These are phyloP conservation scores for Schrankia costaestrigalis DNA, from an alignment of 2,888 invertebrate genomes.

Conservation along the genomic window DNA sequence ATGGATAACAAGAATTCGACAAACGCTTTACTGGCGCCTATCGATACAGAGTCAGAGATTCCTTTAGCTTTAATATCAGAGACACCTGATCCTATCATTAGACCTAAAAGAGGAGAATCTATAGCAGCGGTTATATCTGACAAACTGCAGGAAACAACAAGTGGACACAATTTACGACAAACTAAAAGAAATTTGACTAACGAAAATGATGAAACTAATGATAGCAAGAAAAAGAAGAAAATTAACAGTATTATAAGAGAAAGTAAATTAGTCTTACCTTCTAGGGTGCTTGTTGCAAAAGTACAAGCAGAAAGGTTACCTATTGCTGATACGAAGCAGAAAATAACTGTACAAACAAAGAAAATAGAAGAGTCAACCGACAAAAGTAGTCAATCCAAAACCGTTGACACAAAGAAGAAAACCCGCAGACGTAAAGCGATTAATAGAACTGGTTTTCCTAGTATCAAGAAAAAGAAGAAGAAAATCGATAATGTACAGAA, in stretches of 20 bases:
- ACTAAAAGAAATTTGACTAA: constrained; percentile 64
- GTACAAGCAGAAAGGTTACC: constrained; percentile 62
- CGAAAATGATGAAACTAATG: constrained; percentile 61
- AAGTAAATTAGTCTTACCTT: constrained; percentile 69
- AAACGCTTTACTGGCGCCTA: constrained; percentile 49
- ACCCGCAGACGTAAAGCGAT: constrained; percentile 87
- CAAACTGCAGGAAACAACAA: constrained; percentile 68
- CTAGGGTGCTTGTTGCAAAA: constrained; percentile 65
- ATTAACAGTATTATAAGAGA: constrained; percentile 65
- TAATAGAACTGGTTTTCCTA: constrained; percentile 94
- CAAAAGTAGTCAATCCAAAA: constrained; percentile 46
- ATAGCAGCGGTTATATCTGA: constrained; percentile 74
- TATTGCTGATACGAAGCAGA: constrained; percentile 51
- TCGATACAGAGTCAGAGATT: constrained; percentile 71
- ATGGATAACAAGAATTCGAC: constrained; percentile 42
- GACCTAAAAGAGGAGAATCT: constrained; percentile 70
- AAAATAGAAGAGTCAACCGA: constrained; percentile 48
- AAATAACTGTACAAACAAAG: constrained; percentile 46
- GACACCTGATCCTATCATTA: constrained; percentile 60
- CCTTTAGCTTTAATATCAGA: constrained; percentile 66
- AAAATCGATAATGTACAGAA: constrained; percentile 66
- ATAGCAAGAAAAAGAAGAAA: constrained; percentile 71
- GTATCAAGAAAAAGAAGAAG: constrained; percentile 90
- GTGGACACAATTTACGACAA: constrained; percentile 72
- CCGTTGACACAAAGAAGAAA: constrained; percentile 62